These are phyloP conservation scores for Cyphomyrus plagiostoma DNA, from an alignment of 2,113 vertebrate genomes.

Conservation along the genomic window DNA sequence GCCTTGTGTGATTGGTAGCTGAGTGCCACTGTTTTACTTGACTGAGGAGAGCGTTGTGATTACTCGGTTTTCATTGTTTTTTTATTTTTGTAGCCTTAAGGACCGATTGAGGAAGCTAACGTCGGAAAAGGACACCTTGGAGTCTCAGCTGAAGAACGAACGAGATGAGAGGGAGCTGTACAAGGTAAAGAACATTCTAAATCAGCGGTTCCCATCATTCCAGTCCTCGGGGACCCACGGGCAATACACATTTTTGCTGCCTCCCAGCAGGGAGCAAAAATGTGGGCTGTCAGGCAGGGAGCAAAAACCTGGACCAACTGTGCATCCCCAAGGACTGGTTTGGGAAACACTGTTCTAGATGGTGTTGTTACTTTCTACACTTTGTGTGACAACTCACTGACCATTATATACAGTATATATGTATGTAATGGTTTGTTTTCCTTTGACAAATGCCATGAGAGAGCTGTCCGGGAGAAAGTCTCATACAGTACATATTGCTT, in stretches of 20 bases:
- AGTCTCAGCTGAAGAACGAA: conserved; percentile 87
- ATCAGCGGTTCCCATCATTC: background rate
- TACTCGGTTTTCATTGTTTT: background rate
- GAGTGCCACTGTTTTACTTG: too few relatives aligned
- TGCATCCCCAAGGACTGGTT: too few relatives aligned
- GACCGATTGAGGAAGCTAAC: conserved; percentile 81
- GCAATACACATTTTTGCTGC: background rate
- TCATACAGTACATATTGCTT: conserved; percentile 40
- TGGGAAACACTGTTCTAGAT: background rate
- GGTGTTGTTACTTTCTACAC: background rate
- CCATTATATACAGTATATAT: too few relatives aligned
- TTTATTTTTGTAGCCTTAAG: conserved; percentile 65
- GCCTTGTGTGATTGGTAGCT: background rate
- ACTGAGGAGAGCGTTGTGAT: background rate
- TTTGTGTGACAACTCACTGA: background rate
- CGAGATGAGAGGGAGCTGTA: conserved; percentile 91
- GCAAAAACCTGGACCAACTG: background rate
- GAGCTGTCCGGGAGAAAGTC: conserved; percentile 35
- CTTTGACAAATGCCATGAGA: background rate
- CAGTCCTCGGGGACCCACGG: background rate
- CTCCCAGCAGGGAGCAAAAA: background rate
- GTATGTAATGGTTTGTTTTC: background rate
- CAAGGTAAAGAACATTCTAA: conserved; percentile 65
- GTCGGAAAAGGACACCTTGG: conserved; percentile 77
- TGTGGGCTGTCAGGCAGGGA: too few relatives aligned